Evolutionary conservation across 2,113 vertebrate species (phyloP), one percentile per base, ranked within the genome.

Genomic region (Cyphomyrus discorhynchus): DNA sequence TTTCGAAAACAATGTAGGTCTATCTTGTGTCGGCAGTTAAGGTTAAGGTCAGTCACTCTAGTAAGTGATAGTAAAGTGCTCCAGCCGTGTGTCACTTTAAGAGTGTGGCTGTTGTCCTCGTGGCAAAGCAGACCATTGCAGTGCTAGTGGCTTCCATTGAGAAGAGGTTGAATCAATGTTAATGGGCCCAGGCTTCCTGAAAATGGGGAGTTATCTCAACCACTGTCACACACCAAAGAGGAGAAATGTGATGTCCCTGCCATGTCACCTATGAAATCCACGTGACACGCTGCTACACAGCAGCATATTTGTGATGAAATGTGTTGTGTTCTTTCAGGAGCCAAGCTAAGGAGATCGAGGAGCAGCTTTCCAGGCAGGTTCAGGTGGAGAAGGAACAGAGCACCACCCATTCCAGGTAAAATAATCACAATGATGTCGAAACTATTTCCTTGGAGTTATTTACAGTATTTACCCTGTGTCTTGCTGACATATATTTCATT

Each of bases 341-440:
- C 91, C 96, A 96, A 93, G 94, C 92, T 89, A 90, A 93, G n/a
- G 96, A 94, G 94, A 94, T 93, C 17, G 96, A 97, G 88, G 94
- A 94, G 86, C 95, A 93, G 92, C 94, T 95, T 83, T 95, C 90
- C 17, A 94, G 94, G 80, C 95, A 97, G 91, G 94, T 93, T 87
- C 95, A 96, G 91, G 92, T 96, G 50, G 93, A 96, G 91, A 95
- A 92, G 19, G 94, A 97, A 92, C 95, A 95, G 88, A 93, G 93
- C 86, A 93, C 92, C 91, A 91, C 93, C 89, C 94, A 96, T 50
- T 93, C 96, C 91, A 96, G 97, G 98, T 98, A 96, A 82, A 53
- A 70, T 31, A 70, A 31, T 13, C n/a, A 27, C 3, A 0, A 70
- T 13, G 27, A 70, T 70, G 62, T 31, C n/a, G n/a, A 66, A 27